These are phyloP conservation scores for Mormyrops boulengeri DNA, from an alignment of 2,797 vertebrate species.

Conservation along the genomic window DNA sequence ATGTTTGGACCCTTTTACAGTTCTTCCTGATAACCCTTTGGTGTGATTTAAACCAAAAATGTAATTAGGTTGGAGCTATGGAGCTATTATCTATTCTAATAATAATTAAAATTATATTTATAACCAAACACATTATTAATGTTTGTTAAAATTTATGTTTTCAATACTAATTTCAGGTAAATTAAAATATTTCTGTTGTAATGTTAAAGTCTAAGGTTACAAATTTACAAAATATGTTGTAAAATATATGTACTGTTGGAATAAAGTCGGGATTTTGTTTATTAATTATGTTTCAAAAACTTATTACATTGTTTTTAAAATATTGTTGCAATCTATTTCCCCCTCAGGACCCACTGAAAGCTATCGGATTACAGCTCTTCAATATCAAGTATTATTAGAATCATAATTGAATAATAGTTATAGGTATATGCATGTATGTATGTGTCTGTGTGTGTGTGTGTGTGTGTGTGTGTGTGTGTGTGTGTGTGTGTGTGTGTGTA, in stretches of 20 bases:
- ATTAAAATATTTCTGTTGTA: neutral
- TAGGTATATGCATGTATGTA: neutral
- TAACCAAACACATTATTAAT: neutral
- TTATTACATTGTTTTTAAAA: neutral
- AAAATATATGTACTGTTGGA: neutral
- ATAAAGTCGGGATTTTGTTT: neutral
- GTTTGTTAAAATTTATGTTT: neutral
- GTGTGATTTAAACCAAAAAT: conserved; percentile 55
- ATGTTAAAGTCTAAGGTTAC: neutral
- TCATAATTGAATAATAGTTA: neutral
- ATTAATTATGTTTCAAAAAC: neutral
- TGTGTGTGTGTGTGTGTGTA: too few relatives aligned
- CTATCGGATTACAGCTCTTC: neutral
- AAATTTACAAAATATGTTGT: neutral
- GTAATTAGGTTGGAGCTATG: conserved; percentile 51
- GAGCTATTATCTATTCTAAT: neutral
- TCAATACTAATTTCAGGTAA: neutral
- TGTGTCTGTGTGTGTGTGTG: too few relatives aligned
- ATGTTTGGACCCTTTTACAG: conserved; percentile 71
- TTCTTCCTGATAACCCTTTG: conserved; percentile 77
- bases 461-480: too few relatives aligned
- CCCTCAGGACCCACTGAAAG: neutral
- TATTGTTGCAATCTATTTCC: neutral
- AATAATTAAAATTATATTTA: neutral
- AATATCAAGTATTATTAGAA: neutral